Conservation (phyloP, 1,140 invertebrate genomes). For the Manduca sexta region DNA sequence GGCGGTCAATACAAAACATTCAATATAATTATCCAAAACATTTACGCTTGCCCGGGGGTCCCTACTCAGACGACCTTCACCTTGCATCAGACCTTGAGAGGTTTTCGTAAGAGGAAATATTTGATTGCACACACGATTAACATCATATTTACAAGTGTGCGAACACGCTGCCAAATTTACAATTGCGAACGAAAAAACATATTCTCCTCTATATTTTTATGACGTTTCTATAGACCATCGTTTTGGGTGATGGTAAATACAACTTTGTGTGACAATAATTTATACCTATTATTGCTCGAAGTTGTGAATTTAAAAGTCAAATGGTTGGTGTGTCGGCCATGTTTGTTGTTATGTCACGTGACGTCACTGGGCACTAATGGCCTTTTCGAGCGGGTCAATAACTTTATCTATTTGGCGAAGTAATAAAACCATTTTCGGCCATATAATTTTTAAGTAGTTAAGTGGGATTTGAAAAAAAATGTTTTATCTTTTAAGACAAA, state of each 20-base stretch:
- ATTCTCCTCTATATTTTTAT: constrained; percentile 12
- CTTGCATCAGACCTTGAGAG: constrained; percentile 27
- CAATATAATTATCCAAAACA: no score
- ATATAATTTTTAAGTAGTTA: no score
- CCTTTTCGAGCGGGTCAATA: no score
- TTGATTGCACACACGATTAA: constrained; percentile 40
- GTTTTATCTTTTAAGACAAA: no score
- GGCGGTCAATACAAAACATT: no score
- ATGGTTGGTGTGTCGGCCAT: constrained; percentile 4
- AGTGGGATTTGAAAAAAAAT: no score
- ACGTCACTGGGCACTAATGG: constrained; percentile 4
- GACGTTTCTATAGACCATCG: constrained; percentile 5
- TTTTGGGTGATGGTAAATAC: neutral
- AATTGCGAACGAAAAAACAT: neutral
- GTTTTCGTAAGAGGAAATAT: constrained; percentile 22
- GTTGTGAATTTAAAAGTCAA: constrained; percentile 16
- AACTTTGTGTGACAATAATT: constrained; percentile 5
- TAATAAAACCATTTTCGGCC: no score
- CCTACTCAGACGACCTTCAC: constrained; percentile 26
- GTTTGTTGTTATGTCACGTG: constrained; percentile 9
- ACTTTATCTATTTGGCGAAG: no score
- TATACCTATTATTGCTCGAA: constrained; percentile 12
- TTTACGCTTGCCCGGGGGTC: constrained; percentile 13
- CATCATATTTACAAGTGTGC: constrained; percentile 34
- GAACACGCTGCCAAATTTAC: constrained; percentile 15